Base-by-base conservation (phyloP, 1,140 invertebrate genomes). In the Trichomalopsis sarcophagae region DNA sequence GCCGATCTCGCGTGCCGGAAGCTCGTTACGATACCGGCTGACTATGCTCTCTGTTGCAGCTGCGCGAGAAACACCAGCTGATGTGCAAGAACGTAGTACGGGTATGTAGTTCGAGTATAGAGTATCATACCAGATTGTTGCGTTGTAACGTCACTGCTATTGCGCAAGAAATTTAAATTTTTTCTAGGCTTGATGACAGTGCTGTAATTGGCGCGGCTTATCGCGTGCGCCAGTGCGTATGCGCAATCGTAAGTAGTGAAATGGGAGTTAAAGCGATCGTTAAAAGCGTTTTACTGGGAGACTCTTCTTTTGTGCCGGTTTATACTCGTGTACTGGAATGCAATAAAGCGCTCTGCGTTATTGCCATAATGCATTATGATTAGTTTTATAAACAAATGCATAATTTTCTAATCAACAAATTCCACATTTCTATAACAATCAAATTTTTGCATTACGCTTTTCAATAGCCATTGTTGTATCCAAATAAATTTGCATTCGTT, bases 391-490 rank as follows among this genome's bases (percentile, higher is more conserved):
- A 21, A 74, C 17, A 74, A 74, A 40, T 21, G 55, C 55, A 62
- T 62, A 62, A 62, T n/a, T 74, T 74, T 21, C 36, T 40, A 40
- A 44, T 30, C 13, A 0, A 4, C 5, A 9, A 33, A 74, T 74
- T 40, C 27, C 36, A 40, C 36, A n/a, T 33, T 33, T 40, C 14
- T 74, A 33, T 17, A 36, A 74, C 36, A 33, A 77, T 50, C 55
- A 50, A 77, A 77, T 50, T 50, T 77, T 77, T 77, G 9, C 71
- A 33, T 47, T 77, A 27, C 6, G 2, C 36, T 6, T 27, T 2
- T 50, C 44, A 77, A 77, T 77, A 77, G 75, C 75, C 14, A 77
- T 77, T 77, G 75, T 77, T 76, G 44, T 11, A 11, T 2, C 7
- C 11, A 77, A 13, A 47, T 77, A 50, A 77, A 77, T 77, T 47